phyloP scores from a whole-genome alignment of 2,113 vertebrate genomes.

The Pteruthius melanotis region DNA sequence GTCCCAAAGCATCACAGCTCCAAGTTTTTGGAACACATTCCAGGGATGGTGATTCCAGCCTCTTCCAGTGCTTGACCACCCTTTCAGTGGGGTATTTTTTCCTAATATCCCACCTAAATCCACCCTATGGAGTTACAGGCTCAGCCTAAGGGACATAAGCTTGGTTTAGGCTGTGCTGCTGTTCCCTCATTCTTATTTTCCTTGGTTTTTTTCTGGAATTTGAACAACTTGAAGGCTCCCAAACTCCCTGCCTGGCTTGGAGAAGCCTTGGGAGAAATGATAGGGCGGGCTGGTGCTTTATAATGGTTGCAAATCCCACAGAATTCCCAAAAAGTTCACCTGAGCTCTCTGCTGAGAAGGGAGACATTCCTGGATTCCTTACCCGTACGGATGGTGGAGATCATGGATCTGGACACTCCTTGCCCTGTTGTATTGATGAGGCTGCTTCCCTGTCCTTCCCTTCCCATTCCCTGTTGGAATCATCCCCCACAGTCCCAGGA shows the following conservation, averaged over 20 bases:
- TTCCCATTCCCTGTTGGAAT: not conserved
- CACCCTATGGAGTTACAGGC: not conserved
- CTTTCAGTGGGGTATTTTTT: not conserved
- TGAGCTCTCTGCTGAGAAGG: not conserved
- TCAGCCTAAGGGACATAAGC: not conserved
- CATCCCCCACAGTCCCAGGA: not conserved
- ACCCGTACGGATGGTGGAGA: rapidly evolving
- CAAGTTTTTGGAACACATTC: rapidly evolving
- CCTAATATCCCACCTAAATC: not conserved
- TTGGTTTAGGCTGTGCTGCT: not conserved
- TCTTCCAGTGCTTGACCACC: not conserved
- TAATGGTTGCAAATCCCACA: not conserved
- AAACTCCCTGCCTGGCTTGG: not conserved
- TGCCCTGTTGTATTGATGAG: not conserved
- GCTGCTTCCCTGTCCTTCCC: not conserved
- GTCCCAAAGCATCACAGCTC: not conserved
- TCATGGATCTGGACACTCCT: rapidly evolving
- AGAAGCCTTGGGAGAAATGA: not conserved
- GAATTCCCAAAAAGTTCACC: not conserved
- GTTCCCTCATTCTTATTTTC: not conserved
- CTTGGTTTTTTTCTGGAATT: not conserved
- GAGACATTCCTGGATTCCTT: not conserved
- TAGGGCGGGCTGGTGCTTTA: rapidly evolving
- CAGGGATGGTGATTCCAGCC: not conserved
- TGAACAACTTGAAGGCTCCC: not conserved